These are phyloP conservation scores for Tinamus guttatus DNA, from an alignment of 2,113 vertebrate genomes.

Conservation along the genomic window DNA sequence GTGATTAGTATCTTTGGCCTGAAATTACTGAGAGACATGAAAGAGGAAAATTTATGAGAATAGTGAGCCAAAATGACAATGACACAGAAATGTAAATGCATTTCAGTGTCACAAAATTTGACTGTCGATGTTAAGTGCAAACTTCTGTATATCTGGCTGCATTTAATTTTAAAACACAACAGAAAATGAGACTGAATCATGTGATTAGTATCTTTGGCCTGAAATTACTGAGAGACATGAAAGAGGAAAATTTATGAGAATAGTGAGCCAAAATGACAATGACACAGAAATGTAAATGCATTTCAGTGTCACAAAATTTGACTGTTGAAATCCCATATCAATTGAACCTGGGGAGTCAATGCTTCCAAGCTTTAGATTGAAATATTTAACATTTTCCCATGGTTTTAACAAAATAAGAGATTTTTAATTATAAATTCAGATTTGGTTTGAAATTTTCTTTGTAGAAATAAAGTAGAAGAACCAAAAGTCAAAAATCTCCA, in stretches of 20 bases:
- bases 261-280: not conserved
- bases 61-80: not conserved
- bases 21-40: not conserved
- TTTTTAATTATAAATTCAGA: not conserved
- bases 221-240: not conserved
- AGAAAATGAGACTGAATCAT: not conserved
- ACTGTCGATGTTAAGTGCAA: not conserved
- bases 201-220: not conserved
- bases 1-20: not conserved
- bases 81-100: not conserved
- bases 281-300: not conserved
- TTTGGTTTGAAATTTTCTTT: not conserved
- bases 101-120: not conserved
- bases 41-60: not conserved
- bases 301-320: not conserved
- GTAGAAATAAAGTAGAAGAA: not conserved
- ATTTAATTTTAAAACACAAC: not conserved
- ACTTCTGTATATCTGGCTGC: not conserved
- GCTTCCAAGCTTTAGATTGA: not conserved
- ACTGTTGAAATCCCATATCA: not conserved
- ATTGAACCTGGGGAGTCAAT: not conserved
- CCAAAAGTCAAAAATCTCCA: not conserved
- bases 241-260: not conserved
- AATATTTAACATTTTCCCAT: not conserved
- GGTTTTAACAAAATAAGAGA: not conserved